Evolutionary conservation across 37 sponge, comb jelly and placozoan species (phyloP).

Genomic region (Hormiphora californensis): DNA sequence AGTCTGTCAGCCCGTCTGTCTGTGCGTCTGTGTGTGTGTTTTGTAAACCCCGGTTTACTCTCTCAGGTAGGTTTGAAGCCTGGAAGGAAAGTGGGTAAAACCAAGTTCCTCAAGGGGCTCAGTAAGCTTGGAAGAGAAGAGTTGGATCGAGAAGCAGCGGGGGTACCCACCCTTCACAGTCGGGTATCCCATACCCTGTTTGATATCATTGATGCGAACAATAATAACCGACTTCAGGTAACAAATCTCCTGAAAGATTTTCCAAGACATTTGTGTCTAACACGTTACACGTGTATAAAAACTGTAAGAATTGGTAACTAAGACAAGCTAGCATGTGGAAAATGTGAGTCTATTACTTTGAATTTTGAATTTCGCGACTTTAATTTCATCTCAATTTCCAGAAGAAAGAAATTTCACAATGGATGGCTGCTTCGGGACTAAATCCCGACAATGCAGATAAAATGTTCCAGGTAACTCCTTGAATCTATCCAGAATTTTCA

Average conservation of each 20-base stretch:
- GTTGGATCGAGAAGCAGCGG: neutral
- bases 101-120: neutral
- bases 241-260: neutral
- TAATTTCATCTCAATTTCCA: neutral
- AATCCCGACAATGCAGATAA: neutral
- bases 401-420: neutral
- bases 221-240: neutral
- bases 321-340: neutral
- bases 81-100: neutral
- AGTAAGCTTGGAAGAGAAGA: neutral
- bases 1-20: too few relatives aligned
- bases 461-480: too few relatives aligned
- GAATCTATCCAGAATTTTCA: too few relatives aligned
- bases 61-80: neutral
- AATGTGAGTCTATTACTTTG: neutral
- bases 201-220: neutral
- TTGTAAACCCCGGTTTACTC: too few relatives aligned
- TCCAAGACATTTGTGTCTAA: neutral
- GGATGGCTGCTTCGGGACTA: slow-evolving; percentile 20
- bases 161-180: slow-evolving; percentile 8
- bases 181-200: neutral
- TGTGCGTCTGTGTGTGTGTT: too few relatives aligned
- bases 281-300: neutral
- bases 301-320: neutral
- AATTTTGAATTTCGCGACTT: too few relatives aligned